Evolutionary conservation across 2,888 invertebrate species (phyloP).

Genomic region (Oscheius sp.): DNA sequence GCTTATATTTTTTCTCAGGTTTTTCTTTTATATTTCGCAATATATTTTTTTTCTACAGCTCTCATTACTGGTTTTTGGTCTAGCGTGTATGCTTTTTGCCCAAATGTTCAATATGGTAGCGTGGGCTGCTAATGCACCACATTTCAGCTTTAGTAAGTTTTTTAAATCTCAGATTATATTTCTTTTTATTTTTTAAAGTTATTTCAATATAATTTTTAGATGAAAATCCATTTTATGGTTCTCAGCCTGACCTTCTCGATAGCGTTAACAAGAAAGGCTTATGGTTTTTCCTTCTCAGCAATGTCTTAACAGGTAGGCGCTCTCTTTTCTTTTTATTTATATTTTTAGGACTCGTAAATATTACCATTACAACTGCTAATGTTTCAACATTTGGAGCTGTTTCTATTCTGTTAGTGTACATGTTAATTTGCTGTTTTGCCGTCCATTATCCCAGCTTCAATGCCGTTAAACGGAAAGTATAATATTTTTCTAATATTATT

Average conservation of each 20-base stretch:
- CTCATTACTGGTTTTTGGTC: conserved; percentile 42
- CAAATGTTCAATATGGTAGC: conserved; percentile 56
- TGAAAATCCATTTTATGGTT: conserved; percentile 54
- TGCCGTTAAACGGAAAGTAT: conserved; percentile 22
- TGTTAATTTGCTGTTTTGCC: conserved; percentile 18
- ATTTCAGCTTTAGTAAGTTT: conserved; percentile 50
- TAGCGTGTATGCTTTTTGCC: conserved; percentile 42
- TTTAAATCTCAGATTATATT: neutral
- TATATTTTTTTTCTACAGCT: conserved; percentile 37
- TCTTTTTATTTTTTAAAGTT: neutral
- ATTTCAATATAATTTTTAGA: conserved; percentile 42
- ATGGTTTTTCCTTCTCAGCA: conserved; percentile 85
- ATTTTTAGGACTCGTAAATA: conserved; percentile 30
- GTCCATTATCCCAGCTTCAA: conserved; percentile 19
- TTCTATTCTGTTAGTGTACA: conserved; percentile 9
- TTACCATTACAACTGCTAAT: neutral
- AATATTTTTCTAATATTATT: conserved; percentile 11
- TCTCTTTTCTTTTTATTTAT: neutral
- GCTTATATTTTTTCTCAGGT: conserved; percentile 84
- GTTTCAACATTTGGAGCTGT: conserved; percentile 8
- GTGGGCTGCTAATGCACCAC: conserved; percentile 55
- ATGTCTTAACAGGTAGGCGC: conserved; percentile 83
- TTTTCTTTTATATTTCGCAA: conserved; percentile 22
- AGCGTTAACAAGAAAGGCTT: conserved; percentile 77
- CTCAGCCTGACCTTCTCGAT: conserved; percentile 56